Conservation (phyloP, 37 sponge, comb jelly and placozoan genomes). For the Axinella damicornis region DNA sequence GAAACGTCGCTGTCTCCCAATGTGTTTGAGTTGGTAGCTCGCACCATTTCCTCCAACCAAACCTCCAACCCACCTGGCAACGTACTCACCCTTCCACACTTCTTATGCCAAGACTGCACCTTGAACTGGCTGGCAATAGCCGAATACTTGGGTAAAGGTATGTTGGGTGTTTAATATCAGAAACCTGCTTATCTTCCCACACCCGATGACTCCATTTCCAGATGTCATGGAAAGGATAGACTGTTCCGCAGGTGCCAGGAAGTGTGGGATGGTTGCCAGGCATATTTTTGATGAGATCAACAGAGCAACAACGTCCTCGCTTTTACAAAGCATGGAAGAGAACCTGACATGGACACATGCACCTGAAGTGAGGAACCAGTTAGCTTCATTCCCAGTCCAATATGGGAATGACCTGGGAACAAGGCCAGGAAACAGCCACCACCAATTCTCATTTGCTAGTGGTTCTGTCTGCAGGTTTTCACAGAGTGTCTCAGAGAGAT, state of each 20-base stretch:
- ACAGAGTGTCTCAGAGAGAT: constrained; percentile 33
- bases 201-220: no score
- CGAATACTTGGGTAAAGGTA: neutral
- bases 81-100: neutral
- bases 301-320: neutral
- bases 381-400: neutral
- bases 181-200: no score
- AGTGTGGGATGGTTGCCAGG: constrained; percentile 22
- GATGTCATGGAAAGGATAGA: neutral
- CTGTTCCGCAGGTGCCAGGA: constrained; percentile 17
- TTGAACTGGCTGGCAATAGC: constrained; percentile 43
- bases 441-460: no score
- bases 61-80: no score
- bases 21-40: constrained; percentile 4
- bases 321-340: neutral
- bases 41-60: neutral
- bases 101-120: constrained; percentile 6
- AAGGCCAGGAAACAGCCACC: no score
- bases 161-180: no score
- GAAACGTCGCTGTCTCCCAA: constrained; percentile 40
- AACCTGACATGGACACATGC: constrained; percentile 31
- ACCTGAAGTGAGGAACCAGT: neutral
- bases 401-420: neutral
- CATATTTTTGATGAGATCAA: constrained; percentile 5
- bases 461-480: constrained; percentile 71